Evolutionary conservation across 2,113 vertebrate genomes (phyloP), one percentile per base, ranked within the genome.

Genomic region (Butorides virescens): DNA sequence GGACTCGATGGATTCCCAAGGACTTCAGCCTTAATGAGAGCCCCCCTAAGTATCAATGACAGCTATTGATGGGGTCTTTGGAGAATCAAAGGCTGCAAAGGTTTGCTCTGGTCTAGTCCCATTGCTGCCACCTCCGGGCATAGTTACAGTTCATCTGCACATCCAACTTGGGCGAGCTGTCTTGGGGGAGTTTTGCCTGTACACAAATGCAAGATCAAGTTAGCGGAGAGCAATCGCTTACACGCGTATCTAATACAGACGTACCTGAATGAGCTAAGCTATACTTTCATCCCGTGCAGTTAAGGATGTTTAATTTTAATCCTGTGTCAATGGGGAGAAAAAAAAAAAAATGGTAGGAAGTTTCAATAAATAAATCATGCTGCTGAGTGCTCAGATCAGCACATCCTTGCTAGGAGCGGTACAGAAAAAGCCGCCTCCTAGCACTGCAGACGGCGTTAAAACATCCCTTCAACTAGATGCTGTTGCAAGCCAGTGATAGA

Each of bases 361-460:
- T 87, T 86, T 77, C 95, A 75, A 94, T 96, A 93, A 95, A 96
- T 95, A 95, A 97, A 75, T 87, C 77, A 91, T 94, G 77, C 62
- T 10, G 5, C 42, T 0, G 4, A 86, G 72, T 68, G 81, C 89
- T 92, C 89, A 70, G 84, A 97, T 95, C 94, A 95, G 77, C 87
- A 75, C 80, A 85, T 95, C 77, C 95, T 94, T 83, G 87, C 95
- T 92, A 72, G 91, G 53, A 96, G 91, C 76, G 53, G 49, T 55
- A 84, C 36, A 85, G 83, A 85, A 92, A 80, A 81, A 95, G 46
- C 49, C 0, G 0, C 92, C 91, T 94, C 65, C 79, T 80, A 96
- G 91, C 80, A 26, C 63, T 78, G 61, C 80, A 89, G 76, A 34
- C 58, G 92, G 39, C 74, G 91, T 91, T 86, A 70, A 89, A 89